Conservation (phyloP, 2,797 vertebrate species). For the Scarus forsteni region DNA sequence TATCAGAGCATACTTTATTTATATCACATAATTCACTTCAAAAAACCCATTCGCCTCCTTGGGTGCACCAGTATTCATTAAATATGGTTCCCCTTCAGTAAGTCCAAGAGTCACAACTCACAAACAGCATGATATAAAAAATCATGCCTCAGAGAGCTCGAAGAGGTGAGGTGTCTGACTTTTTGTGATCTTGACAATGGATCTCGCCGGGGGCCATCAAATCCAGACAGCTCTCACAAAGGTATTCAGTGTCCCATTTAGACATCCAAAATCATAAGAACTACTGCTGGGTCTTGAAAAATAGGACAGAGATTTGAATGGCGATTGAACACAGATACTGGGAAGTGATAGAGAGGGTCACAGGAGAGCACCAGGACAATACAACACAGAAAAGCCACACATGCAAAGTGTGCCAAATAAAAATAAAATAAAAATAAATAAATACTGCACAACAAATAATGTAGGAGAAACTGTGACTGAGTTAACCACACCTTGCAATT, state of each 20-base stretch:
- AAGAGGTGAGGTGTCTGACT: slow-evolving; percentile 53
- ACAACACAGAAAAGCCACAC: slow-evolving; percentile 55
- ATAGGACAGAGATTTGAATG: slow-evolving; percentile 34
- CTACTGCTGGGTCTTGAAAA: slow-evolving; percentile 12
- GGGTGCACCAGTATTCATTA: slow-evolving; percentile 51
- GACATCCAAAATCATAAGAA: slow-evolving; percentile 31
- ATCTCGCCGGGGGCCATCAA: slow-evolving; percentile 50
- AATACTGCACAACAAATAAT: slow-evolving; percentile 31
- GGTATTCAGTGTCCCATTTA: slow-evolving; percentile 38
- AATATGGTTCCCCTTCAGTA: slow-evolving; percentile 55
- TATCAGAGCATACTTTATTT: slow-evolving; percentile 33
- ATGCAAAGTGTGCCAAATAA: slow-evolving; percentile 1
- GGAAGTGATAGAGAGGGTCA: slow-evolving; percentile 29
- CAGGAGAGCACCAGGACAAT: slow-evolving; percentile 20
- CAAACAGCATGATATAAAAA: slow-evolving; percentile 59
- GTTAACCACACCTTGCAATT: slow-evolving; percentile 53
- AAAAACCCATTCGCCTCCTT: slow-evolving; percentile 35
- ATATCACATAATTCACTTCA: slow-evolving; percentile 44
- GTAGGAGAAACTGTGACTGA: slow-evolving; percentile 41
- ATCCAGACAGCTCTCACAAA: slow-evolving; percentile 58
- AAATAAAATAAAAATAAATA: slow-evolving; percentile 27
- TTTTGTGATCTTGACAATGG: slow-evolving; percentile 64
- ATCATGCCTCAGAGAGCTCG: slow-evolving; percentile 51
- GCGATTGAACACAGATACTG: slow-evolving; percentile 50
- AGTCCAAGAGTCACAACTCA: slow-evolving; percentile 55